Percentiles rank a stretch among this genome's conserved stretches.
phyloP scores from a whole-genome alignment of 2,797 vertebrate species.

The Sphenodon punctatus region DNA sequence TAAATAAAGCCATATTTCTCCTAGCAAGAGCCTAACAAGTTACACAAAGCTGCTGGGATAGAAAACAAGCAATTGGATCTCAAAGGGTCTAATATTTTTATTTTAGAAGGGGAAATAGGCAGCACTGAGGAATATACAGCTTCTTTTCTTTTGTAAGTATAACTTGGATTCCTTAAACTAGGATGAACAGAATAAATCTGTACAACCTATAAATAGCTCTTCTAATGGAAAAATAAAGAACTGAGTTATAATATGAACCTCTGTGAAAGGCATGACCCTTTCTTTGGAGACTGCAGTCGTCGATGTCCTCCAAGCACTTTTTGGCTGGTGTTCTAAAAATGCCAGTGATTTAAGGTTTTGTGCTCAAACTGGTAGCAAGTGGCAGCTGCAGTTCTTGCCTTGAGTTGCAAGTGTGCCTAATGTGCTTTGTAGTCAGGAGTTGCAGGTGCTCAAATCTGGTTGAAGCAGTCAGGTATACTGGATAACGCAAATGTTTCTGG shows the following conservation, averaged over 20 bases:
- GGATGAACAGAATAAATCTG: neutral
- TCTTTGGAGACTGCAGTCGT: neutral
- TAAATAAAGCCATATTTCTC: too few species aligned
- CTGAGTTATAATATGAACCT: neutral
- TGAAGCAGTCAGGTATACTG: neutral
- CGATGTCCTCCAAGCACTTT: neutral
- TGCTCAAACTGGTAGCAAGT: neutral
- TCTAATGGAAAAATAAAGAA: neutral
- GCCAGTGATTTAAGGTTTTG: neutral
- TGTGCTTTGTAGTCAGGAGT: neutral
- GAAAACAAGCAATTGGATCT: slow-evolving; percentile 38
- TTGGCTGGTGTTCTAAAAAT: neutral
- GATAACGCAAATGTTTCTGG: neutral
- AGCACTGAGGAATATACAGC: neutral
- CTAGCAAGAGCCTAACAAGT: too few species aligned
- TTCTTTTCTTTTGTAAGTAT: neutral
- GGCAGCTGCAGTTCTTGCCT: neutral
- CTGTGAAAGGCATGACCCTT: neutral
- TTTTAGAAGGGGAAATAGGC: slow-evolving; percentile 43
- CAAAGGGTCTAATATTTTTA: slow-evolving; percentile 46
- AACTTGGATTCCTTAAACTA: neutral
- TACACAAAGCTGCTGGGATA: too few species aligned
- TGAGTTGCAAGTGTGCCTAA: neutral
- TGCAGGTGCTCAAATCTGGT: slow-evolving; percentile 1
- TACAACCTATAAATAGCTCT: neutral